Evolutionary conservation across 1,140 invertebrate genomes (phyloP).

Genomic region (Cyclargus thomasi): DNA sequence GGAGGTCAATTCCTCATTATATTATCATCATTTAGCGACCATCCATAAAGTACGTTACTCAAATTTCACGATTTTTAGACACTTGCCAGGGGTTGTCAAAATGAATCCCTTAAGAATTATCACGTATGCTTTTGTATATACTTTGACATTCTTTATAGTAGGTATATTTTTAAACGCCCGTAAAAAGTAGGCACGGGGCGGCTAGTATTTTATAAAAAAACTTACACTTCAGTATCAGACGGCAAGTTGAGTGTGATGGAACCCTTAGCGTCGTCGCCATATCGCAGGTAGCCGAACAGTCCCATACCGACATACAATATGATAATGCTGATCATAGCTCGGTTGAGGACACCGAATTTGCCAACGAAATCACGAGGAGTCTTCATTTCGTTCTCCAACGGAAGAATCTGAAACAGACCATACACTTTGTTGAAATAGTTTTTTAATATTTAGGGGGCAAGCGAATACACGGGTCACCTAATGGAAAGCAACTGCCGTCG

Average conservation of each 20-base stretch:
- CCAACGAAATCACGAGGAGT: constrained; percentile 82
- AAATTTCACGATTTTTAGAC: too few species aligned
- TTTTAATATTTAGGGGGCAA: too few species aligned
- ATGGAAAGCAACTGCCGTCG: too few species aligned
- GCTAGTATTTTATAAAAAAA: constrained; percentile 19
- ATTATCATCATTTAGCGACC: too few species aligned
- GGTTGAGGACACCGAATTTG: constrained; percentile 84
- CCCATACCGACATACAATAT: constrained; percentile 84
- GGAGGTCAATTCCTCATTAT: neutral
- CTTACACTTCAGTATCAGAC: constrained; percentile 76
- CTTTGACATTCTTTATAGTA: too few species aligned
- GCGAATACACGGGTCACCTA: too few species aligned
- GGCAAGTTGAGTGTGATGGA: constrained; percentile 84
- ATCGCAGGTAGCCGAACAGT: constrained; percentile 87
- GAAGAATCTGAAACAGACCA: constrained; percentile 80
- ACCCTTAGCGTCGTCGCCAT: constrained; percentile 78
- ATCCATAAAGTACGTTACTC: neutral
- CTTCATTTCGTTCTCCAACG: constrained; percentile 91
- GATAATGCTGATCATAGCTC: constrained; percentile 84
- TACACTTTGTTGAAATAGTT: too few species aligned
- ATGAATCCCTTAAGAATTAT: too few species aligned
- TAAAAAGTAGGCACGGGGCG: too few species aligned
- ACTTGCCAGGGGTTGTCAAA: too few species aligned
- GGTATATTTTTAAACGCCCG: too few species aligned
- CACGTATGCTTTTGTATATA: too few species aligned